Conservation (phyloP, 2,888 invertebrate genomes). For the Heterodera filipjevi region DNA sequence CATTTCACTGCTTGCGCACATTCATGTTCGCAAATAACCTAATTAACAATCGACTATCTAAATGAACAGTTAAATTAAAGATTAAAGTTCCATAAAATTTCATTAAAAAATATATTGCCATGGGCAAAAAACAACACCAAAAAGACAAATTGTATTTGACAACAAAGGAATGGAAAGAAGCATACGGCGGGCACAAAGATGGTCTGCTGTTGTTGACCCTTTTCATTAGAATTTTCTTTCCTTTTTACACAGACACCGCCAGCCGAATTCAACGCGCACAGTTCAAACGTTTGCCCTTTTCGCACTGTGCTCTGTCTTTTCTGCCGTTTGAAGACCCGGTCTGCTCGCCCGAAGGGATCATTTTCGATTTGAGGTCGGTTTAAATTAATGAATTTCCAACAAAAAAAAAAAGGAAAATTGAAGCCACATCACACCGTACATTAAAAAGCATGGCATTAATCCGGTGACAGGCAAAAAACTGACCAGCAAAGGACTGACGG, state of each 20-base stretch:
- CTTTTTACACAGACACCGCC: conserved; percentile 48
- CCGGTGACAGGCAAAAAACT: conserved; percentile 89
- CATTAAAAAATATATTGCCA: conserved; percentile 28
- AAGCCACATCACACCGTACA: conserved; percentile 60
- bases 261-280: conserved; percentile 68
- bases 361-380: conserved; percentile 82
- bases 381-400: background rate
- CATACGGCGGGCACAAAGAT: conserved; percentile 64
- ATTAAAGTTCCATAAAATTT: too few relatives aligned
- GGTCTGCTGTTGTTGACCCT: conserved; percentile 40
- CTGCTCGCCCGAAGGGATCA: conserved; percentile 85
- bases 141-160: conserved; percentile 63
- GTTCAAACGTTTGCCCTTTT: conserved; percentile 86
- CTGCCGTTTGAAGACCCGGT: conserved; percentile 90
- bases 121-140: conserved; percentile 65
- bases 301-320: conserved; percentile 76
- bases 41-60: too few relatives aligned
- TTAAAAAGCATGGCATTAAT: conserved; percentile 81
- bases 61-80: too few relatives aligned
- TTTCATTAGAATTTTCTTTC: background rate
- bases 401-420: conserved; percentile 28
- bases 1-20: too few relatives aligned
- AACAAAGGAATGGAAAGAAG: conserved; percentile 61
- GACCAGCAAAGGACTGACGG: conserved; percentile 80
- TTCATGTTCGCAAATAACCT: too few relatives aligned